A percentile compares a stretch with the other conserved stretches of the same genome.
Evolutionary conservation across 37 sponge, comb jelly and placozoan genomes (phyloP).

Genomic region (Mnemiopsis leidyi): DNA sequence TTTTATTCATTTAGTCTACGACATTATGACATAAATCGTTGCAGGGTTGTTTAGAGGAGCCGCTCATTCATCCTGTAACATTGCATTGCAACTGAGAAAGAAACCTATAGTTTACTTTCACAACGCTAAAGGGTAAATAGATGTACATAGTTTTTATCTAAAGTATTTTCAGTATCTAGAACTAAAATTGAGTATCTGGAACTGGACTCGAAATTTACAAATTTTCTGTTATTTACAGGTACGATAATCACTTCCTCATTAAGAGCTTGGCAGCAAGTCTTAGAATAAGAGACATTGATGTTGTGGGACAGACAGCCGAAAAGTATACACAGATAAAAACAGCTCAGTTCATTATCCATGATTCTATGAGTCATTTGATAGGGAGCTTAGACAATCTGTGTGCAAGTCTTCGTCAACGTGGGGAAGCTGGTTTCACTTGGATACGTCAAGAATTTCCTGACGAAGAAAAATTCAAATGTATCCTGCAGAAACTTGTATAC

Average conservation of each 20-base stretch:
- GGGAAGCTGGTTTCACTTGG: background rate
- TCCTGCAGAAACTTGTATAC: background rate
- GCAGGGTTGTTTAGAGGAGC: constrained; percentile 2
- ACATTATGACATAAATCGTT: background rate
- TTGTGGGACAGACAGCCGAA: background rate
- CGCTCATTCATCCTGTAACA: background rate
- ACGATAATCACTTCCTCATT: constrained; percentile 11
- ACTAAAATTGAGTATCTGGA: background rate
- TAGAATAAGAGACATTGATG: background rate
- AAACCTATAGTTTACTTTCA: background rate
- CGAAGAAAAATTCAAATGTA: background rate
- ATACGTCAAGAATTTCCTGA: background rate
- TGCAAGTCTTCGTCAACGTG: background rate
- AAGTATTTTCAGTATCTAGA: background rate
- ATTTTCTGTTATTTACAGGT: background rate
- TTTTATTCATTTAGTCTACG: too few species aligned
- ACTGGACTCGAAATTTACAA: too few species aligned
- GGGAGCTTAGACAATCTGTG: background rate
- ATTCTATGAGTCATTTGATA: background rate
- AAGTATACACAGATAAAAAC: background rate
- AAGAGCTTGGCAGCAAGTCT: background rate
- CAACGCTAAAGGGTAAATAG: constrained; percentile 15
- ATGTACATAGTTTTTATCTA: background rate
- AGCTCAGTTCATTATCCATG: background rate
- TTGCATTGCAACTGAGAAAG: background rate